Conservation (phyloP, 1,140 invertebrate genomes). For the Sweltsa coloradensis region DNA sequence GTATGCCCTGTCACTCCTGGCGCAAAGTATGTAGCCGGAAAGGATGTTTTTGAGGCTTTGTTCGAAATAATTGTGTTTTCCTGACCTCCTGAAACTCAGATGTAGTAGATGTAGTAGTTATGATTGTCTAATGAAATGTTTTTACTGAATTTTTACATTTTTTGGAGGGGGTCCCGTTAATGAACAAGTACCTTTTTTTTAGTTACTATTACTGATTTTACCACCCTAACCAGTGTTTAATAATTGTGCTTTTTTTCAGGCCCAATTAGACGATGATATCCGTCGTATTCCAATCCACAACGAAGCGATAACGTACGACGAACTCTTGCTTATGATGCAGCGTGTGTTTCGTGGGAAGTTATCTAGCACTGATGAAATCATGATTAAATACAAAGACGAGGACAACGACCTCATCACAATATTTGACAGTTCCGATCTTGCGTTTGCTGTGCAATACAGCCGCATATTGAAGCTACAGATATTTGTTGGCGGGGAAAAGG, state of each 20-base stretch:
- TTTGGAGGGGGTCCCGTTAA: too few relatives aligned
- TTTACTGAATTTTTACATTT: too few relatives aligned
- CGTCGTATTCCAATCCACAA: constrained; percentile 61
- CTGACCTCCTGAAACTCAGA: too few relatives aligned
- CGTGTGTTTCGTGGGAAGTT: constrained; percentile 55
- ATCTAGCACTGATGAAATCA: constrained; percentile 50
- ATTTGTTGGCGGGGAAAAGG: constrained; percentile 27
- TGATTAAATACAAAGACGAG: constrained; percentile 66
- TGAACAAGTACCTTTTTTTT: too few relatives aligned
- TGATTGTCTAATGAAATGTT: too few relatives aligned
- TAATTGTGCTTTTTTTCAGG: constrained; percentile 39
- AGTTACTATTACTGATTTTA: too few relatives aligned
- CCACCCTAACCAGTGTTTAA: too few relatives aligned
- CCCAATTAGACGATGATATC: constrained; percentile 57
- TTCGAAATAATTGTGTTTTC: too few relatives aligned
- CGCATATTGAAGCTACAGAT: constrained; percentile 53
- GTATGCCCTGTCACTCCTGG: too few relatives aligned
- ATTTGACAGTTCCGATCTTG: constrained; percentile 58
- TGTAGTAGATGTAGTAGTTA: too few relatives aligned
- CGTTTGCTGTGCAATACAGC: constrained; percentile 60
- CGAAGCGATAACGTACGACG: constrained; percentile 67
- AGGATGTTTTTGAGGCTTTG: too few relatives aligned
- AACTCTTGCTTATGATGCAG: constrained; percentile 67
- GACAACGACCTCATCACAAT: constrained; percentile 65
- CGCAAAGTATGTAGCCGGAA: too few relatives aligned